Conservation (phyloP, 2,113 vertebrate genomes). For the Clupea harengus region DNA sequence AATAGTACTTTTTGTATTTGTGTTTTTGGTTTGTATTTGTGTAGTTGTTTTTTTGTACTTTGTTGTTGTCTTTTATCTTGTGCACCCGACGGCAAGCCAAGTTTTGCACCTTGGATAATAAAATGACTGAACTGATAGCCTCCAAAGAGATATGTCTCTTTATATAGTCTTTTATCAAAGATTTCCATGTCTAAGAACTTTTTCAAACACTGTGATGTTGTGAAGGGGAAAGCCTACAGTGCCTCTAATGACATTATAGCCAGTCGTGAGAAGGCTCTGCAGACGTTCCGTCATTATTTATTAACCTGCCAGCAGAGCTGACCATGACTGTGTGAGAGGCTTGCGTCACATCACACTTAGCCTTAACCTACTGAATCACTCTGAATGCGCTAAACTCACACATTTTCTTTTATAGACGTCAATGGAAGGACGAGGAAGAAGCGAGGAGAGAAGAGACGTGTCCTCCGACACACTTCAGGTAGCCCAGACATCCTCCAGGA, state of each 20-base stretch:
- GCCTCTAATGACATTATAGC: background rate
- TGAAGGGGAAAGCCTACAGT: too few relatives aligned
- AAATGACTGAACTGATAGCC: too few relatives aligned
- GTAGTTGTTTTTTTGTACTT: too few relatives aligned
- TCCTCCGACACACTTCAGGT: slow-evolving; percentile 37
- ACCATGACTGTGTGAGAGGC: background rate
- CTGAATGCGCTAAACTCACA: background rate
- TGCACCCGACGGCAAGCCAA: too few relatives aligned
- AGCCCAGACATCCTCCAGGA: background rate
- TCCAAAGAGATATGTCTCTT: too few relatives aligned
- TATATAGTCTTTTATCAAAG: too few relatives aligned
- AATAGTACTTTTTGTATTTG: too few relatives aligned
- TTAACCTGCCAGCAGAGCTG: background rate
- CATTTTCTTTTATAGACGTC: background rate
- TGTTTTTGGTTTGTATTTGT: too few relatives aligned
- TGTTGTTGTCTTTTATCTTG: too few relatives aligned
- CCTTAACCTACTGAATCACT: background rate
- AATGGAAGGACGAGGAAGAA: background rate
- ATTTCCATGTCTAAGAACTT: too few relatives aligned
- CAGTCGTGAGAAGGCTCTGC: background rate
- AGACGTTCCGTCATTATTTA: background rate
- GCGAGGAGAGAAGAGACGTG: background rate
- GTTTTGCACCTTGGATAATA: too few relatives aligned
- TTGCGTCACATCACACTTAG: background rate
- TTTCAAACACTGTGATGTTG: too few relatives aligned